Conservation (phyloP, 2,113 vertebrate genomes). For the Cyanistes caeruleus region DNA sequence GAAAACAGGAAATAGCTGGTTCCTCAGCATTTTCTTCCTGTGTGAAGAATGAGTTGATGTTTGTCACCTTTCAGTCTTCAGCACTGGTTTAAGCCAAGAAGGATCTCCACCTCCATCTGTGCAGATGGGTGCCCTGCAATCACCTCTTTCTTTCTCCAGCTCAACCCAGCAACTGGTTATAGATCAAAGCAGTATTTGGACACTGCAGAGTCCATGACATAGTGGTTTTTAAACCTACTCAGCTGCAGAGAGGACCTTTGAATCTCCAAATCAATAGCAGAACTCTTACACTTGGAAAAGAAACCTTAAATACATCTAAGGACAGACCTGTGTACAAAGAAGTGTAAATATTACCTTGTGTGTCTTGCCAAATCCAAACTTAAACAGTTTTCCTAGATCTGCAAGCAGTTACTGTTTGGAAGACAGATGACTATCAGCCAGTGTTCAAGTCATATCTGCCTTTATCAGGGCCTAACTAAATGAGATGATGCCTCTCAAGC, state of each 20-base stretch:
- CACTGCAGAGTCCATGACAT: background rate
- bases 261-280: background rate
- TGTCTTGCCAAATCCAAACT: background rate
- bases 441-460: background rate
- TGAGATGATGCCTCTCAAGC: conserved; percentile 2
- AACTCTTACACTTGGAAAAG: background rate
- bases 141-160: background rate
- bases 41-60: background rate
- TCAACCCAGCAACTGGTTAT: background rate
- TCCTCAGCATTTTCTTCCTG: background rate
- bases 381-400: conserved; percentile 5
- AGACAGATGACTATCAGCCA: conserved; percentile 26
- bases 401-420: conserved; percentile 29
- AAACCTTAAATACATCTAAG: background rate
- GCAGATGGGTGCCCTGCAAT: background rate
- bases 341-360: background rate
- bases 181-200: background rate
- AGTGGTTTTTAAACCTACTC: background rate
- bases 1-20: background rate
- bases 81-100: background rate
- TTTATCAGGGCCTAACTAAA: conserved; percentile 35
- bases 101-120: background rate
- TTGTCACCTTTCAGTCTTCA: background rate
- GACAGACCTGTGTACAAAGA: background rate
- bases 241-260: background rate